These are phyloP conservation scores for Cartodere bifasciata DNA, from an alignment of 2,888 invertebrate genomes.

Conservation along the genomic window DNA sequence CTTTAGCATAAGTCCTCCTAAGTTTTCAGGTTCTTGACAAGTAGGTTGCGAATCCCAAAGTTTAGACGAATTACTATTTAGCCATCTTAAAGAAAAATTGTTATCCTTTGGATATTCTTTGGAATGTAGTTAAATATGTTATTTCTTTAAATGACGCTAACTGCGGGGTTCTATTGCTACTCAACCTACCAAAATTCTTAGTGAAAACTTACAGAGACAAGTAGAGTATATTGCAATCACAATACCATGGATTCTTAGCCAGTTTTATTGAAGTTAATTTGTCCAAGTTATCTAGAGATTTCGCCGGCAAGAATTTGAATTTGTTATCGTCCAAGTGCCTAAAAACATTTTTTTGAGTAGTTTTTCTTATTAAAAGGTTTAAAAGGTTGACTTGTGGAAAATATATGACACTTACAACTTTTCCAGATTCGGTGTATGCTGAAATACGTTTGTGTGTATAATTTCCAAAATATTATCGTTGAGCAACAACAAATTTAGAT, in stretches of 20 bases:
- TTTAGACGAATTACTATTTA: constrained; percentile 50
- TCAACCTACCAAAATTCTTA: too few species aligned
- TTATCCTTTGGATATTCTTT: neutral
- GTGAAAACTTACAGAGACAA: constrained; percentile 49
- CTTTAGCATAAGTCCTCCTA: constrained; percentile 55
- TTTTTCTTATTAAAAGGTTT: neutral
- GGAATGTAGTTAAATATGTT: neutral
- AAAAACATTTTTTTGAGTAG: constrained; percentile 21
- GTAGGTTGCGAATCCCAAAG: constrained; percentile 58
- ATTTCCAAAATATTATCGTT: constrained; percentile 57
- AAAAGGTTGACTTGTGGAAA: constrained; percentile 1
- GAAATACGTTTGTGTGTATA: constrained; percentile 51
- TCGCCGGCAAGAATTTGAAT: constrained; percentile 53
- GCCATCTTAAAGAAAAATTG: constrained; percentile 42
- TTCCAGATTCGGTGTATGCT: constrained; percentile 49
- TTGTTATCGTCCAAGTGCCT: constrained; percentile 67
- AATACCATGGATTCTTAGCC: constrained; percentile 70
- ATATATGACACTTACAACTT: constrained; percentile 48
- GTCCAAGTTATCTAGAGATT: constrained; percentile 50
- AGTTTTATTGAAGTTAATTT: constrained; percentile 54
- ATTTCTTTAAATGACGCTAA: too few species aligned
- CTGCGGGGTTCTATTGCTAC: too few species aligned
- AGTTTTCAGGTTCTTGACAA: constrained; percentile 58
- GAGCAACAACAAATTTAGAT: constrained; percentile 52
- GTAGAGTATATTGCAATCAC: constrained; percentile 63